Base-by-base conservation (phyloP, 2,797 vertebrate species). In the Hybognathus amarus region DNA sequence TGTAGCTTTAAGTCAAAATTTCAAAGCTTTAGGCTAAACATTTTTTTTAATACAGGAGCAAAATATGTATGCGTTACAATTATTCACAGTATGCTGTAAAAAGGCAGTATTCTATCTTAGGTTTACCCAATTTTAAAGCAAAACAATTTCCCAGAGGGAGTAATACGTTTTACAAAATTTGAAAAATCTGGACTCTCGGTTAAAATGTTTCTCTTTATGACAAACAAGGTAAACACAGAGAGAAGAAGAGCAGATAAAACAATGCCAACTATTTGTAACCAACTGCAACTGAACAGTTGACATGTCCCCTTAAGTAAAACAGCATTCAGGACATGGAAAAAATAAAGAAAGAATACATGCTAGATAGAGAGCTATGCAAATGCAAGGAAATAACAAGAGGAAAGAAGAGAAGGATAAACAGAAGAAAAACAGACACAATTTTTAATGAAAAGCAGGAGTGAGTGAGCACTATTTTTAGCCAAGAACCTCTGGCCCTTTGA, bases 381-480 rank as follows among this genome's bases (percentile, higher is more conserved):
- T 6, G 11, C 27, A 78, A n/a, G 24, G 4, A 78, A 78, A 78
- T 78, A 66, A 78, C 36, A 11, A 40, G 80, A 66, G 22, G 22
- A 36, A 24, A 52, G 13, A 40, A 47, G 42, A 24, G 71, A 42
- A 30, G 64, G 38, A 78, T 40, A 40, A 33, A n/a, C 15, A 61
- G 33, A 42, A 40, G 17, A 45, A 40, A 68, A 36, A 66, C 45
- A 10, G 59, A 74, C 2, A 59, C 27, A 47, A n/a, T 70, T 50
- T 52, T 77, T 82, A 66, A 78, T 66, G 56, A 82, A 56, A 71
- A 67, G 70, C 47, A 45, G 27, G 17, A 68, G 61, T 30, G 64
- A 76, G 33, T 42, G 45, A 66, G n/a, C 38, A 24, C 80, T 83
- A 86, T 86, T 79, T 86, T 83, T 86, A 83, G 76, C 76, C 42